Evolutionary conservation across 2,888 invertebrate genomes (phyloP), one percentile per base, ranked within the genome.

Genomic region (Apeira syringaria): DNA sequence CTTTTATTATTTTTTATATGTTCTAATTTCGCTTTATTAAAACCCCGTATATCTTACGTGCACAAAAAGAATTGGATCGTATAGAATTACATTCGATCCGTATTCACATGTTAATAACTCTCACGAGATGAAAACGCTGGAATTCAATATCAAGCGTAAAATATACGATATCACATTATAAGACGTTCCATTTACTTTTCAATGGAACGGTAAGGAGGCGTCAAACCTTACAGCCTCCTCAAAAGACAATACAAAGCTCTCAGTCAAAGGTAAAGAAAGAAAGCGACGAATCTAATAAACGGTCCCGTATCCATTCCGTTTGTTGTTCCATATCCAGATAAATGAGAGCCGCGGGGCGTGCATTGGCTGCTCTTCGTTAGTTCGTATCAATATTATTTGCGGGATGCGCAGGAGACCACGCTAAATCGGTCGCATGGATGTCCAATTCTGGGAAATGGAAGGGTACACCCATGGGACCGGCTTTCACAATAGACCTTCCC

Each of bases 281-380:
- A 85, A 80, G 74, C 76, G 76, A 74, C 81, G 81, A 85, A 86
- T 86, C 84, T 87, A 87, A 87, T 87, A 87, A 86, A 84, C 78
- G 77, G 56, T 68, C 69, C 72, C 75, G 77, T 82, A 81, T 84
- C 83, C 73, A 84, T 86, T 84, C 78, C 77, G 81, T 84, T 85
- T 84, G 80, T 77, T 66, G 72, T 66, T 68, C 71, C 68, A 68
- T 65, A 74, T 69, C 87, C 83, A 84, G 56, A 61, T 48, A 63
- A 70, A 59, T 51, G 50, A 64, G 87, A 79, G 53, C 83, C 63
- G 58, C 61, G 61, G 60, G 56, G 56, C 66, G 61, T 66, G 57
- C 47, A 64, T 53, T 59, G 62, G 56, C 52, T 49, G 57, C 64
- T 59, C 42, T 59, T 71, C 63, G 64, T 75, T 72, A 69, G 56